These are phyloP conservation scores for Varroa destructor DNA, from an alignment of 1,140 invertebrate genomes.

Conservation along the genomic window DNA sequence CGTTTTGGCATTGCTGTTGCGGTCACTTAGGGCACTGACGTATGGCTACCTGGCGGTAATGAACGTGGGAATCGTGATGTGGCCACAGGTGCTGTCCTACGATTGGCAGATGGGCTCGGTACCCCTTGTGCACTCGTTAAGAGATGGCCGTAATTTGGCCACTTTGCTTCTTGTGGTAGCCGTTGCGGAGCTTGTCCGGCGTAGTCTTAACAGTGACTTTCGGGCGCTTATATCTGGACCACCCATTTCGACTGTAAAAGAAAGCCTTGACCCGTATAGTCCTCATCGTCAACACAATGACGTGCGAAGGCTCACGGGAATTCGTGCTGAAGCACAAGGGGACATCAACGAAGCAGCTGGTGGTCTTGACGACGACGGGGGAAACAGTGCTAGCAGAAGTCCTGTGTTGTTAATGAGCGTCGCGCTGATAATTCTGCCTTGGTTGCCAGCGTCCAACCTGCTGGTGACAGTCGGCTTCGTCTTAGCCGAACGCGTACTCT, in stretches of 20 bases:
- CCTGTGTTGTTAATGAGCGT: constrained; percentile 32
- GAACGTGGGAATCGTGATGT: constrained; percentile 45
- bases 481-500: constrained; percentile 83
- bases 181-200: constrained; percentile 23
- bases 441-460: constrained; percentile 86
- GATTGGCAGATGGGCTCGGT: constrained; percentile 51
- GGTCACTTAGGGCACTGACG: constrained; percentile 41
- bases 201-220: constrained; percentile 24
- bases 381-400: too few relatives aligned
- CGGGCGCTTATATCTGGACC: too few relatives aligned
- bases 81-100: constrained; percentile 44
- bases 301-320: too few relatives aligned
- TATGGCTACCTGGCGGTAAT: constrained; percentile 46
- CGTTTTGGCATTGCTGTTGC: too few relatives aligned
- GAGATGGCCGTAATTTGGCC: constrained; percentile 42
- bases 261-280: too few relatives aligned
- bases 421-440: constrained; percentile 55
- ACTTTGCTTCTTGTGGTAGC: constrained; percentile 32
- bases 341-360: too few relatives aligned
- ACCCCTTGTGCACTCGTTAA: constrained; percentile 41
- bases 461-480: constrained; percentile 96
- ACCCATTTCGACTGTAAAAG: too few relatives aligned
- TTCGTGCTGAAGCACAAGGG: too few relatives aligned
- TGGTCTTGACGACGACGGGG: too few relatives aligned
- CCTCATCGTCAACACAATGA: background rate